phyloP scores from a whole-genome alignment of 2,113 vertebrate species.

The Acanthochromis polyacanthus region DNA sequence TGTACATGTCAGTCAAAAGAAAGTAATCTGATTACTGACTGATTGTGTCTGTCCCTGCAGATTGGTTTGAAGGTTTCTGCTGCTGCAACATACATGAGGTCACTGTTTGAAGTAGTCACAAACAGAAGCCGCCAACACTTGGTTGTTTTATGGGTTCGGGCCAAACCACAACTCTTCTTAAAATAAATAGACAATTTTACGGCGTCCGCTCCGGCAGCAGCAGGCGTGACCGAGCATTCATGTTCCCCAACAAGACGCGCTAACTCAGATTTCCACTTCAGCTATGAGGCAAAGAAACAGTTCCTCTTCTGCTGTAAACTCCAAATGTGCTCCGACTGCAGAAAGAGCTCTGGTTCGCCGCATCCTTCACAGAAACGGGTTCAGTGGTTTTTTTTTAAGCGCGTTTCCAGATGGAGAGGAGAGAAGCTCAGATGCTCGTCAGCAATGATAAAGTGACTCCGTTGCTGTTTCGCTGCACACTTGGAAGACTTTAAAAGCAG shows the following conservation, averaged over 20 bases:
- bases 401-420: conserved; percentile 49
- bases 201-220: conserved; percentile 9
- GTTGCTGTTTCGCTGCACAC: not conserved
- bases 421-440: not conserved
- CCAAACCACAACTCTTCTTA: conserved; percentile 43
- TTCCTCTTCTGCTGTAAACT: conserved; percentile 29
- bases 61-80: conserved; percentile 14
- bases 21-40: conserved; percentile 3
- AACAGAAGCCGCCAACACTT: conserved; percentile 46
- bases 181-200: conserved; percentile 54
- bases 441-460: conserved; percentile 12
- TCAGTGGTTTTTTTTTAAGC: conserved; percentile 47
- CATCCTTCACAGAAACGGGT: conserved; percentile 32
- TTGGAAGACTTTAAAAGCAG: not conserved
- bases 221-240: conserved; percentile 4
- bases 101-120: conserved; percentile 50
- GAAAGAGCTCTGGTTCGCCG: conserved; percentile 38
- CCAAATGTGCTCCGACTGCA: conserved; percentile 56
- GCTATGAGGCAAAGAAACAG: conserved; percentile 21
- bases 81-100: conserved; percentile 53
- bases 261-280: conserved; percentile 11
- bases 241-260: not conserved
- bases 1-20: conserved; percentile 12
- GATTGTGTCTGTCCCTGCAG: conserved; percentile 4
- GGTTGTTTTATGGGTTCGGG: conserved; percentile 47